phyloP scores from a whole-genome alignment of 2,113 vertebrate species.

The Ammodytes dubius region DNA sequence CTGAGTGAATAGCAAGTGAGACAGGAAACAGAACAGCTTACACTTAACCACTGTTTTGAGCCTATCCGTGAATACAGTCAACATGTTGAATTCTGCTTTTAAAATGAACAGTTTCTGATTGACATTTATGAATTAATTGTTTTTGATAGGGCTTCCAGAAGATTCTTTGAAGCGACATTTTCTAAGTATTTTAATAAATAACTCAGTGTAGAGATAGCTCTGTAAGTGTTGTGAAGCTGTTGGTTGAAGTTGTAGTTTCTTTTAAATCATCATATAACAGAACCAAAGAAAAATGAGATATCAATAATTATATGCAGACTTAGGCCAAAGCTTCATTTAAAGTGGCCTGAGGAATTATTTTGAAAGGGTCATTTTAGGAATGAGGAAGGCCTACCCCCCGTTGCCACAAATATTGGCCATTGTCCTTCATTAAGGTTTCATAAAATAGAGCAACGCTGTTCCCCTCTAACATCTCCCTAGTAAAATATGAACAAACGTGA shows the following conservation, averaged over 20 bases:
- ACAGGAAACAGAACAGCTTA: neutral
- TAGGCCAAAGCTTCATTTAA: constrained; percentile 22
- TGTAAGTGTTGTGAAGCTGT: constrained; percentile 18
- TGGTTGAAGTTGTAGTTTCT: constrained; percentile 2
- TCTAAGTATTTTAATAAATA: neutral
- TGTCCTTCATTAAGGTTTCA: constrained; percentile 42
- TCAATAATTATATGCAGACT: constrained; percentile 26
- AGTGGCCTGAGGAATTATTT: neutral
- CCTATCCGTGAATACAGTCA: neutral
- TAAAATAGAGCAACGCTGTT: constrained; percentile 39
- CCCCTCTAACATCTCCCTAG: constrained; percentile 43
- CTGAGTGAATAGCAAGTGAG: neutral
- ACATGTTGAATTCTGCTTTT: neutral
- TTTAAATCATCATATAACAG: constrained; percentile 18
- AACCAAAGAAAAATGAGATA: constrained; percentile 6
- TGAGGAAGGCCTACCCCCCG: neutral
- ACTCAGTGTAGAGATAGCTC: neutral
- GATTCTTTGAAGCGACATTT: neutral
- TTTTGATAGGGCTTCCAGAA: neutral
- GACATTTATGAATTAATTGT: neutral
- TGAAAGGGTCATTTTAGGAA: constrained; percentile 20
- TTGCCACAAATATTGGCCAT: constrained; percentile 45
- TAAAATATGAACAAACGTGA: constrained; percentile 70
- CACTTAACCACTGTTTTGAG: neutral
- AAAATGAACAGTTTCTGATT: neutral